These are phyloP conservation scores for Acanthosepion pharaonis DNA, from an alignment of 2,888 invertebrate genomes.

Conservation along the genomic window DNA sequence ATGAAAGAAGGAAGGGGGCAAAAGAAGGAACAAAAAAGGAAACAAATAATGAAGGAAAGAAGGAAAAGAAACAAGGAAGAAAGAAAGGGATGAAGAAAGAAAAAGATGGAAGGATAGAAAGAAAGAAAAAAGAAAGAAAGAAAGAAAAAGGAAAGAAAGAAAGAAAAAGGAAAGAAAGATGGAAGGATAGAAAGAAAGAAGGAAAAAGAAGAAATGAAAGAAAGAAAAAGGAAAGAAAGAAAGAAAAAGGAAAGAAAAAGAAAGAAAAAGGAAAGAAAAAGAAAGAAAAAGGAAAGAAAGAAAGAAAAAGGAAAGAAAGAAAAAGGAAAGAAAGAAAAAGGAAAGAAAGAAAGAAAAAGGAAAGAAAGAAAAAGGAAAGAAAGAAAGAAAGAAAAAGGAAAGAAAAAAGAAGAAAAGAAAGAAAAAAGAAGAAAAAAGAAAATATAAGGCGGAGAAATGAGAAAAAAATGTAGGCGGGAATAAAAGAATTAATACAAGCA, in stretches of 20 bases:
- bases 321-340: not conserved
- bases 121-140: too few relatives aligned
- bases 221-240: too few relatives aligned
- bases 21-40: not conserved
- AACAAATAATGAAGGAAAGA: not conserved
- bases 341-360: not conserved
- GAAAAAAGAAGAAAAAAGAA: not conserved
- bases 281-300: not conserved
- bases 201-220: fast-evolving
- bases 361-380: not conserved
- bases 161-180: fast-evolving
- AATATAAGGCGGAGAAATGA: not conserved
- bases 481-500: not conserved
- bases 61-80: not conserved
- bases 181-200: fast-evolving
- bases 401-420: not conserved
- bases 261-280: fast-evolving
- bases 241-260: too few relatives aligned
- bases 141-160: not conserved
- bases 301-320: not conserved
- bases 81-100: not conserved
- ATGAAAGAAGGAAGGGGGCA: not conserved
- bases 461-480: not conserved
- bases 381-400: not conserved
- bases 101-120: not conserved